Evolutionary conservation across 2,113 vertebrate genomes (phyloP).

Genomic region (Pteronura brasiliensis): DNA sequence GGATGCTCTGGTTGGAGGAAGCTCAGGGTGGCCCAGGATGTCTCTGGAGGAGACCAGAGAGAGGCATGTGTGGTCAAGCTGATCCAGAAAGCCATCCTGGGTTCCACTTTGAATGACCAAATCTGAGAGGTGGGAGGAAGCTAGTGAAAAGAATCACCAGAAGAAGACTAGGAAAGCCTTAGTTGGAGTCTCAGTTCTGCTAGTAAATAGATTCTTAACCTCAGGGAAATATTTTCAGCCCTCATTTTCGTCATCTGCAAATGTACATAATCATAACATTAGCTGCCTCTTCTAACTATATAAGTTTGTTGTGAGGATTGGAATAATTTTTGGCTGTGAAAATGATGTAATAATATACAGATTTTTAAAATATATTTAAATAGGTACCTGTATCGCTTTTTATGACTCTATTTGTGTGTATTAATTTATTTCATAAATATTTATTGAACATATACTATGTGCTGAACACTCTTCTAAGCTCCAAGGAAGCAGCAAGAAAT

Average conservation of each 20-base stretch:
- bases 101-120: neutral
- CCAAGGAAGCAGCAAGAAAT: neutral
- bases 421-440: neutral
- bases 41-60: neutral
- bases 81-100: neutral
- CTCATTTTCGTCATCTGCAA: neutral
- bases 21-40: neutral
- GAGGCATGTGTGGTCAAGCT: neutral
- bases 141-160: neutral
- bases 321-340: neutral
- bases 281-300: neutral
- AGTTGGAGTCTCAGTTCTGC: neutral
- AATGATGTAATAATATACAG: neutral
- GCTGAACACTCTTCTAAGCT: neutral
- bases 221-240: neutral
- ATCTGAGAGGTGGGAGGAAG: neutral
- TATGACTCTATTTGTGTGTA: neutral
- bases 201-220: neutral
- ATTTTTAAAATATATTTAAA: neutral
- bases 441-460: neutral
- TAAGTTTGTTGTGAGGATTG: neutral
- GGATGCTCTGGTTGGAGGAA: neutral
- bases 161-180: neutral
- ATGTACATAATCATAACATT: neutral
- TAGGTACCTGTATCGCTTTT: neutral